Conservation (phyloP, 35 echinoderm and acorn worm species). For the Ophioderma brevispina region DNA sequence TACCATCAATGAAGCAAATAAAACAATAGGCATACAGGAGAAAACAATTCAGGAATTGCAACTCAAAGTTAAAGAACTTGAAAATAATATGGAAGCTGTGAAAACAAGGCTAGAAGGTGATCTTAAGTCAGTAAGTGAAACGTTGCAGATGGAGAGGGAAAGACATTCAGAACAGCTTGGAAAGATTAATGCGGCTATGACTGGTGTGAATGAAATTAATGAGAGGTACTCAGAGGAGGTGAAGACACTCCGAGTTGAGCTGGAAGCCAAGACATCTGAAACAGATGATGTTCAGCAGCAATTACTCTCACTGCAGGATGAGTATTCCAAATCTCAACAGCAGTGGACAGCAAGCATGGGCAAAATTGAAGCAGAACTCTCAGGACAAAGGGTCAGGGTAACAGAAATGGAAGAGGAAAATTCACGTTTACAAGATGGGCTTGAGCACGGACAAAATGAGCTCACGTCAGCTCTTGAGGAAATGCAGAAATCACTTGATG, state of each 20-base stretch:
- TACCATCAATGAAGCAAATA: constrained; percentile 74
- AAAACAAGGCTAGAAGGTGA: constrained; percentile 80
- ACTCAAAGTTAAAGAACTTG: constrained; percentile 72
- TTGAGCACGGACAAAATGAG: constrained; percentile 16
- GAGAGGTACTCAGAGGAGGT: constrained; percentile 62
- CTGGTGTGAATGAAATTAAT: constrained; percentile 44
- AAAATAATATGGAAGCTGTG: constrained; percentile 72
- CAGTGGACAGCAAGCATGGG: constrained; percentile 14
- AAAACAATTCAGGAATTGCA: constrained; percentile 79
- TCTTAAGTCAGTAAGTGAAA: constrained; percentile 70
- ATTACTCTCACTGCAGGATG: constrained; percentile 28
- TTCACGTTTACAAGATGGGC: not conserved
- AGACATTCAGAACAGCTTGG: constrained; percentile 57
- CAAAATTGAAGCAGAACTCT: constrained; percentile 27
- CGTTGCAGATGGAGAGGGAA: constrained; percentile 62
- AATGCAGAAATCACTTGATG: not conserved
- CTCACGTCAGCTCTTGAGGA: not conserved
- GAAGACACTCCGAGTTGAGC: constrained; percentile 22
- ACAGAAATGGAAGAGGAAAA: constrained; percentile 34
- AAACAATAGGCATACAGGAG: constrained; percentile 61
- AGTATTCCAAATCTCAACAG: constrained; percentile 49
- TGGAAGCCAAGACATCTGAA: constrained; percentile 33
- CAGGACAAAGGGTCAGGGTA: not conserved
- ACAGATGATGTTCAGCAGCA: constrained; percentile 34
- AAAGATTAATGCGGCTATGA: constrained; percentile 34